Evolutionary conservation across 2,113 vertebrate species (phyloP).

Genomic region (Choloepus hoffmanni): DNA sequence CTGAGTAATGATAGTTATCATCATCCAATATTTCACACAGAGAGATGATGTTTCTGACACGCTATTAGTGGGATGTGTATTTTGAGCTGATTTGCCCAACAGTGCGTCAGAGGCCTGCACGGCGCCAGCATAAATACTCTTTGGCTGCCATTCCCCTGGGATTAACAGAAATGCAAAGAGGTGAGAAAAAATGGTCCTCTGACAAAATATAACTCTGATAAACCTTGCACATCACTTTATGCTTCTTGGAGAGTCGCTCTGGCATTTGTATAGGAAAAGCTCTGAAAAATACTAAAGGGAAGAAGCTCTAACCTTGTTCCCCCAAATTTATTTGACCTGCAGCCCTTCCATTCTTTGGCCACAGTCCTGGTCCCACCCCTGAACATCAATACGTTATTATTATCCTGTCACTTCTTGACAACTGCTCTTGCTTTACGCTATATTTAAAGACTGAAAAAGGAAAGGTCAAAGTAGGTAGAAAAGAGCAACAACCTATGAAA

Average conservation of each 20-base stretch:
- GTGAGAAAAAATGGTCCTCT: background rate
- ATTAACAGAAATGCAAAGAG: background rate
- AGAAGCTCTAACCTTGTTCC: background rate
- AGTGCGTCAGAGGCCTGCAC: background rate
- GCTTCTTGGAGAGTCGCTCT: background rate
- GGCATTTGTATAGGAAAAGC: background rate
- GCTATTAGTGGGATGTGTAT: background rate
- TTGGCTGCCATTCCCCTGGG: background rate
- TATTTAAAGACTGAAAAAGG: background rate
- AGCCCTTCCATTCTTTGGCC: background rate
- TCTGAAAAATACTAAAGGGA: background rate
- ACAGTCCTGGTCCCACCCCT: background rate
- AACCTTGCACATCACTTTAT: background rate
- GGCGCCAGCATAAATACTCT: background rate
- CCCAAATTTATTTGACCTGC: background rate
- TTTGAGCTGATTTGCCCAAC: slow-evolving; percentile 6
- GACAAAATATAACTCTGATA: background rate
- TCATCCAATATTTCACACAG: background rate
- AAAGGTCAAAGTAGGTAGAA: background rate
- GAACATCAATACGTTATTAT: background rate
- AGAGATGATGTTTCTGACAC: background rate
- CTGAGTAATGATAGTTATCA: background rate
- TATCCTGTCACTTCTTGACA: background rate
- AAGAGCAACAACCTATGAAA: background rate
- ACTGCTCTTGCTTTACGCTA: background rate